Evolutionary conservation across 2,888 invertebrate genomes (phyloP).

Genomic region (Folsomia manolachei): DNA sequence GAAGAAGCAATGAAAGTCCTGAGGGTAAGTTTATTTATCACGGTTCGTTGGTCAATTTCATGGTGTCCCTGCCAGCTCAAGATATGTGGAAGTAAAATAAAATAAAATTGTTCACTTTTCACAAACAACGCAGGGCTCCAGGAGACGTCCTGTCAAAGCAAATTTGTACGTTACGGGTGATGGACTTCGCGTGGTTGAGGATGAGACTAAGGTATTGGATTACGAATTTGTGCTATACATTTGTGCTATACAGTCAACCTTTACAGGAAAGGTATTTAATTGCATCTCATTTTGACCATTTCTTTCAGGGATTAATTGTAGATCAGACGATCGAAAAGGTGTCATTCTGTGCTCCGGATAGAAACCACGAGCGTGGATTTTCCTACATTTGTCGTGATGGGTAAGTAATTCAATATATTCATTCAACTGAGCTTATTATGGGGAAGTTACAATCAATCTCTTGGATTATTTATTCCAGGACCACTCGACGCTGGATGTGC

Average conservation of each 20-base stretch:
- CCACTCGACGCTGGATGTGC: slow-evolving; percentile 80
- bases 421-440: too few relatives aligned
- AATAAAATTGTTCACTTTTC: neutral
- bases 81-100: neutral
- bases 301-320: slow-evolving; percentile 84
- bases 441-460: neutral
- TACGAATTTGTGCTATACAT: slow-evolving; percentile 14
- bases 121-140: slow-evolving; percentile 70
- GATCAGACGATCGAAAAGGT: slow-evolving; percentile 99
- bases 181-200: slow-evolving; percentile 95
- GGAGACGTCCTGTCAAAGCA: slow-evolving; percentile 83
- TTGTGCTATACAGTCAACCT: neutral
- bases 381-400: slow-evolving; percentile 99
- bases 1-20: slow-evolving; percentile 97
- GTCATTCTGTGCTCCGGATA: slow-evolving; percentile 99
- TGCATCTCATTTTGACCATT: too few relatives aligned
- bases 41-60: slow-evolving; percentile 7
- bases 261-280: too few relatives aligned
- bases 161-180: slow-evolving; percentile 89
- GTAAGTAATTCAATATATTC: too few relatives aligned
- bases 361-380: slow-evolving; percentile 95
- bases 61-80: neutral
- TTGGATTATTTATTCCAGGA: neutral
- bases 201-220: slow-evolving; percentile 79
- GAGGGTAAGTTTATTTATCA: slow-evolving; percentile 73